These are phyloP conservation scores for Philopotamus ludificatus DNA, from an alignment of 1,140 invertebrate genomes.

Conservation along the genomic window DNA sequence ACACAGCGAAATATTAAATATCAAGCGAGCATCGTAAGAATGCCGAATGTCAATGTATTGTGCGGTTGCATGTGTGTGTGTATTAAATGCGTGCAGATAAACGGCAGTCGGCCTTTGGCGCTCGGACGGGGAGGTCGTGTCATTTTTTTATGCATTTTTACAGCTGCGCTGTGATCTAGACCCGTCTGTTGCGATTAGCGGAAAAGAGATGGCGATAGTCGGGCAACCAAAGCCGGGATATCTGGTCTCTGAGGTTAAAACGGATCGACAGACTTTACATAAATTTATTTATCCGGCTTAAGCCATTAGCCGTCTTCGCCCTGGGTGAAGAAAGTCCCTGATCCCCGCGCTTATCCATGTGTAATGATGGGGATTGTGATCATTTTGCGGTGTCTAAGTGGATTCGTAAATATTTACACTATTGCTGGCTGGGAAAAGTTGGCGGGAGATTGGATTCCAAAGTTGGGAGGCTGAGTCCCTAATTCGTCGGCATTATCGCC, in stretches of 20 bases:
- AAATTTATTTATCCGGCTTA: conserved; percentile 40
- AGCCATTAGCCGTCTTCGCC: conserved; percentile 24
- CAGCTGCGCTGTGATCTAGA: too few species aligned
- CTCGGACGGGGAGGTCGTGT: too few species aligned
- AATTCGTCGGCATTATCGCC: not conserved
- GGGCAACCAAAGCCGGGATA: not conserved
- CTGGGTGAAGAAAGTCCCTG: conserved; percentile 37
- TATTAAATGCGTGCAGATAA: too few species aligned
- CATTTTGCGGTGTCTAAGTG: conserved; percentile 31
- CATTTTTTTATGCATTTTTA: too few species aligned
- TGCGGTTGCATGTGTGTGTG: too few species aligned
- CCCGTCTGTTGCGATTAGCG: too few species aligned
- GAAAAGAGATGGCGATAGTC: too few species aligned
- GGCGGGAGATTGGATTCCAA: conserved; percentile 26
- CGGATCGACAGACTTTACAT: conserved; percentile 27
- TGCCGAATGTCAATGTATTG: too few species aligned
- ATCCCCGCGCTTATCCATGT: conserved; percentile 33
- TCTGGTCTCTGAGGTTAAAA: conserved; percentile 12
- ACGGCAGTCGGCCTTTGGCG: too few species aligned
- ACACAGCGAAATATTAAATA: too few species aligned
- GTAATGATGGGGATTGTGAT: conserved; percentile 32
- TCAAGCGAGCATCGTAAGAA: too few species aligned
- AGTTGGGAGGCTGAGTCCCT: conserved; percentile 4
- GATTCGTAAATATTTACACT: conserved; percentile 36
- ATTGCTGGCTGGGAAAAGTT: conserved; percentile 25